Conservation (phyloP, 2,113 vertebrate species). For the Odobenus rosmarus region DNA sequence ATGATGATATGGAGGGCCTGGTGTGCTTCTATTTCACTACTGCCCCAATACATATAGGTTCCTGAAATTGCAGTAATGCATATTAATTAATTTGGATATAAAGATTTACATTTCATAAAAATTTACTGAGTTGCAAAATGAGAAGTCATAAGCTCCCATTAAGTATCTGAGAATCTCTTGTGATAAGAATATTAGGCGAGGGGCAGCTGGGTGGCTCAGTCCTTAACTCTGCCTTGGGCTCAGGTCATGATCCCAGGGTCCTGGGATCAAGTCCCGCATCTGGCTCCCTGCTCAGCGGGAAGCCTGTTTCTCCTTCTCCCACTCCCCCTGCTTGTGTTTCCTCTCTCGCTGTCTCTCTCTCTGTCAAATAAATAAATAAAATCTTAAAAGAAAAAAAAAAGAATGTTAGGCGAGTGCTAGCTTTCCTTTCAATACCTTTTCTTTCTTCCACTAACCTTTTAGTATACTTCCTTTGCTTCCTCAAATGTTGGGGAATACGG, state of each 20-base stretch:
- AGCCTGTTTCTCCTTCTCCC: too few relatives aligned
- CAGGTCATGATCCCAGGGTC: too few relatives aligned
- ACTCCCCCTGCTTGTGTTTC: too few relatives aligned
- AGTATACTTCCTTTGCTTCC: background rate
- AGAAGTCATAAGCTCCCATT: background rate
- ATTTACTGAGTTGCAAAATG: background rate
- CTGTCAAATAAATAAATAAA: too few relatives aligned
- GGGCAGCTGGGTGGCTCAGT: too few relatives aligned
- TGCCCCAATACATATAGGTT: background rate
- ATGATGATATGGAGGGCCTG: background rate
- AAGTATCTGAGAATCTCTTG: background rate
- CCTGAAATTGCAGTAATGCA: background rate
- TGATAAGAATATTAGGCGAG: background rate
- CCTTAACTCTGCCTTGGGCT: too few relatives aligned
- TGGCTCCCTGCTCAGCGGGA: too few relatives aligned
- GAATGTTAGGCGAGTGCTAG: background rate
- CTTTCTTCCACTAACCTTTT: background rate
- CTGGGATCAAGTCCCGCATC: too few relatives aligned
- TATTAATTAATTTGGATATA: slow-evolving; percentile 53
- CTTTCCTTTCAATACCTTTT: background rate
- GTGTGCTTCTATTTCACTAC: background rate
- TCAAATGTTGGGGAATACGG: background rate
- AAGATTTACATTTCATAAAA: slow-evolving; percentile 46
- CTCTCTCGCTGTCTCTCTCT: too few relatives aligned
- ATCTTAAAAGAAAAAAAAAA: too few relatives aligned